Evolutionary conservation across 2,888 invertebrate species (phyloP), one percentile per base, ranked within the genome.

Genomic region (Chaetoderma sp.): DNA sequence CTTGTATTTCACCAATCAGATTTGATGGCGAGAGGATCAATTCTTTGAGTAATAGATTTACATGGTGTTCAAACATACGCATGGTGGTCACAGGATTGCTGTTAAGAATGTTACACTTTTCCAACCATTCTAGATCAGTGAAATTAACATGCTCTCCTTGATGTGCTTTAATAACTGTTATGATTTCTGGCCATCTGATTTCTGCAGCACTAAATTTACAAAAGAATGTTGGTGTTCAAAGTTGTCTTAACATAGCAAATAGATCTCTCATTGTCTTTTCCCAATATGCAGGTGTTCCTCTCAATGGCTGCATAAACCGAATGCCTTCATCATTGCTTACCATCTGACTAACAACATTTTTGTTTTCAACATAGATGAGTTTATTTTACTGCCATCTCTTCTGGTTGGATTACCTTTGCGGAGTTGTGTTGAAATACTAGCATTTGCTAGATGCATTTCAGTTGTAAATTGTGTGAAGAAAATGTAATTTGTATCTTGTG

Each of bases 161-260:
- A 21, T 47, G 18, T 47, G 18, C 6, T 8, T 6, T 8, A 47
- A 72, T 68, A 8, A 63, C 64, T 60, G 63, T 56, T 10, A 65
- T 44, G 49, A 72, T 60, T 45, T 72, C 70, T 42, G 66, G 49
- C 71, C 71, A 71, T 44, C 67, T 44, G 30, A 52, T 57, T 36
- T 71, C 71, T 45, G 61, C 72, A 28, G 68, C 66, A 10, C 71
- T 69, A 44, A 71, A 71, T 5, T 67, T 66, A 18, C 52, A 47
- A 50, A 71, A 71, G 50, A 60, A 72, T 44, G 72, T 71, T 57
- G 67, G 68, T 18, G 63, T 68, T n/a, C n/a, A n/a, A n/a, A n/a
- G n/a, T n/a, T n/a, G n/a, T n/a, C n/a, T n/a, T n/a, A n/a, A n/a
- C n/a, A n/a, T 71, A 16, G 68, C 67, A 55, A 65, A 67, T 0